These are phyloP conservation scores for Antheraea mylitta DNA, from an alignment of 1,140 invertebrate species.

Conservation along the genomic window DNA sequence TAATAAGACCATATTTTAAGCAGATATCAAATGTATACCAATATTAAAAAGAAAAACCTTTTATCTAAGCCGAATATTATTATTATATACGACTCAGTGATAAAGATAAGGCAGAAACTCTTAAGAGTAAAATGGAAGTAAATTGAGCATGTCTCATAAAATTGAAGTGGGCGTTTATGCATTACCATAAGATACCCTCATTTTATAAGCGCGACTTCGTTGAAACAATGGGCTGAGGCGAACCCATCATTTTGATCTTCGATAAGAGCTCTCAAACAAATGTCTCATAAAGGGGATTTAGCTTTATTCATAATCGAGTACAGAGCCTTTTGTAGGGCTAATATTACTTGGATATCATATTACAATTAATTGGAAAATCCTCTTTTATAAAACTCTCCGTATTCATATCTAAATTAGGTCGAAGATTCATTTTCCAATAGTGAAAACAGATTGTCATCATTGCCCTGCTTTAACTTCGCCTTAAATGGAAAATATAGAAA, in stretches of 20 bases:
- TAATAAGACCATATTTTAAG: too few species aligned
- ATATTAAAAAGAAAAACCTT: neutral
- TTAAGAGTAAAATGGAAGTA: constrained; percentile 9
- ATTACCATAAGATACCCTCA: constrained; percentile 12
- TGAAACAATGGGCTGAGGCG: constrained; percentile 14
- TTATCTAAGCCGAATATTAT: neutral
- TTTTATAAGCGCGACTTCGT: constrained; percentile 2
- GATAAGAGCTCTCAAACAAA: constrained; percentile 21
- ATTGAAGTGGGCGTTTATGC: constrained; percentile 14
- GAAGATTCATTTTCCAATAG: neutral
- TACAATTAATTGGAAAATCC: neutral
- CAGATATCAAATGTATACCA: too few species aligned
- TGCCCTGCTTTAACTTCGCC: too few species aligned
- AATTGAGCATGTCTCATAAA: constrained; percentile 11
- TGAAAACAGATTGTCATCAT: too few species aligned
- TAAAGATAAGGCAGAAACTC: neutral
- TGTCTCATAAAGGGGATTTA: constrained; percentile 19
- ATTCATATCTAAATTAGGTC: neutral
- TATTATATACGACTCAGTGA: neutral
- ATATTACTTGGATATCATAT: neutral
- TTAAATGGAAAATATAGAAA: too few species aligned
- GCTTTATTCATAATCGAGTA: constrained; percentile 5
- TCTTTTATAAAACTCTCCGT: neutral
- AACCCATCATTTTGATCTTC: constrained; percentile 13
- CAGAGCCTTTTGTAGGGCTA: neutral